These are phyloP conservation scores for Hemiprocne comata DNA, from an alignment of 2,113 vertebrate species.

Conservation along the genomic window DNA sequence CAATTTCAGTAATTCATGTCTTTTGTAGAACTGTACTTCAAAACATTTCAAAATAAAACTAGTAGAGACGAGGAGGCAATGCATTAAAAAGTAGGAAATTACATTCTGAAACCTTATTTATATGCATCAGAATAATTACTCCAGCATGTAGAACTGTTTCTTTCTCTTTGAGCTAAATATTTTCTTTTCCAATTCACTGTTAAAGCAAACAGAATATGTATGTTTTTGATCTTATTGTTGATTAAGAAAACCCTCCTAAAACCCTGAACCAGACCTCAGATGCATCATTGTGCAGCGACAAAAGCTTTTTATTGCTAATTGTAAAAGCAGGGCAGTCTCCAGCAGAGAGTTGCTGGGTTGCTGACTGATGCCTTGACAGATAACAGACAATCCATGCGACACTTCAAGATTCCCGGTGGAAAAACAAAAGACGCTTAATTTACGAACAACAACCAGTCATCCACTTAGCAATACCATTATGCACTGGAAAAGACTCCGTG, in stretches of 20 bases:
- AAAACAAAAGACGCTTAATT: slow-evolving; percentile 45
- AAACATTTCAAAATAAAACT: background rate
- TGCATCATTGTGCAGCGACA: slow-evolving; percentile 44
- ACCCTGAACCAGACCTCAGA: slow-evolving; percentile 25
- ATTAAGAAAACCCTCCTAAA: slow-evolving; percentile 35
- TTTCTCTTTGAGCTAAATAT: background rate
- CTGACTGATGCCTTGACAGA: slow-evolving; percentile 65
- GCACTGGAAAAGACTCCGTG: background rate
- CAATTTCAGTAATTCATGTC: background rate
- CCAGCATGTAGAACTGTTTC: background rate
- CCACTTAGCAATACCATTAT: slow-evolving; percentile 30
- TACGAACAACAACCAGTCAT: slow-evolving; percentile 22
- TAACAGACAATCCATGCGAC: slow-evolving; percentile 26
- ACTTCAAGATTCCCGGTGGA: slow-evolving; percentile 14
- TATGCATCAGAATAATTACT: background rate
- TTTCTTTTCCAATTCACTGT: slow-evolving; percentile 20
- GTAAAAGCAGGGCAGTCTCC: slow-evolving; percentile 50
- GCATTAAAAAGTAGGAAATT: background rate
- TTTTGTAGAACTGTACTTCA: background rate
- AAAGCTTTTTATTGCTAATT: slow-evolving; percentile 53
- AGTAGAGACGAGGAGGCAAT: background rate
- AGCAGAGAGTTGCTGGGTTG: slow-evolving; percentile 53
- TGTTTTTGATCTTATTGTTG: slow-evolving; percentile 33
- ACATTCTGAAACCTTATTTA: background rate
- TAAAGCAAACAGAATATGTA: slow-evolving; percentile 33